Evolutionary conservation across 64 coral and sea anemone genomes (phyloP), one percentile per base, ranked within the genome.

Genomic region (Pocillopora damicornis): DNA sequence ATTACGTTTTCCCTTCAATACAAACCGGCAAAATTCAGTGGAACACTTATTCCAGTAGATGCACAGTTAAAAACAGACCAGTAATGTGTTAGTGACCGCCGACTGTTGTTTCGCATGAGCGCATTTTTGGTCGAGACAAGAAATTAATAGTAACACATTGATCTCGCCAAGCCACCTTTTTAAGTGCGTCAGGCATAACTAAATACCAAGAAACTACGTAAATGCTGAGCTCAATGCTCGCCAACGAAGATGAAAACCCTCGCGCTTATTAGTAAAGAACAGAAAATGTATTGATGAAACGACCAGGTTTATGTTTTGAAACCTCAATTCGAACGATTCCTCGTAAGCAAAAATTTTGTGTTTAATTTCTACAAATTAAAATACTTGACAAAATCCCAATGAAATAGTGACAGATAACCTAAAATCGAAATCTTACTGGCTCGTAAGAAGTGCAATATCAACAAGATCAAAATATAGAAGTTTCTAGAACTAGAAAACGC

Each of bases 391-490:
- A 57, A 37, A 34, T 22, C 63, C 64, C 14, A 56, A 85, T 72
- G 6, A 85, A 25, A 71, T 15, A 1, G 64, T 72, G 81, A 71
- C 15, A 71, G 0, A 30, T 2, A 23, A 0, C 11, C 25, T 37
- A 2, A 85, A 72, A 73, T 72, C 17, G 30, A 67, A 26, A 13
- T 58, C 35, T 45, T 57, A 77, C 75, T 77, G 75, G 75, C 7
- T 57, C 17, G 22, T 15, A 71, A n/a, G 11, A 25, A 20, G 65
- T 20, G 35, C 64, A 85, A 85, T 85, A 72, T 73, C 23, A 58
- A 85, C 81, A 58, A 11, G 37, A 73, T 51, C 11, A 72, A 72
- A 81, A 67, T 35, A 57, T 68, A 85, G 81, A 85, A 72, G 9
- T 85, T 85, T 72, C 81, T 37, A 72, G 81, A 64, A 30, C 81